Conservation (phyloP, 2,113 vertebrate species). For the Pangasianodon gigas region DNA sequence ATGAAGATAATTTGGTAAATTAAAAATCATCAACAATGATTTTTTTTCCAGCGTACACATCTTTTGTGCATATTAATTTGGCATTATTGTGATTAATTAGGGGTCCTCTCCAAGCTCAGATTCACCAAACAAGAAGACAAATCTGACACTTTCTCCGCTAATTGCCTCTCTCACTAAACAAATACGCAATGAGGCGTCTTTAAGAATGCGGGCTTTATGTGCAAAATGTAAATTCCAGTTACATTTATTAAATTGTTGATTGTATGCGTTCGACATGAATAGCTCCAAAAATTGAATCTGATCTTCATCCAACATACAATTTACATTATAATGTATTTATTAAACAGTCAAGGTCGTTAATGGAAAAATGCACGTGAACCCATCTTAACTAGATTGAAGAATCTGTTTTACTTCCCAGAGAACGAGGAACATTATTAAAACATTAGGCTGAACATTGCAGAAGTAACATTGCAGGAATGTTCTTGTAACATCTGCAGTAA, state of each 20-base stretch:
- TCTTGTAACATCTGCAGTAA: neutral
- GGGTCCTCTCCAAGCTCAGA: slow-evolving; percentile 28
- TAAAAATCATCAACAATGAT: slow-evolving; percentile 56
- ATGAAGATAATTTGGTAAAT: slow-evolving; percentile 59
- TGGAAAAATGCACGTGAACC: neutral
- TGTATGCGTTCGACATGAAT: slow-evolving; percentile 15
- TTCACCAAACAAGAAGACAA: slow-evolving; percentile 45
- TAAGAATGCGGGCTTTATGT: slow-evolving; percentile 31
- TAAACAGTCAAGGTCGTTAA: slow-evolving; percentile 3
- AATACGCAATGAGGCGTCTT: slow-evolving; percentile 31
- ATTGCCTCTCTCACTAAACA: slow-evolving; percentile 73
- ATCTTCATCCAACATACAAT: slow-evolving; percentile 16
- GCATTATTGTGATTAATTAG: slow-evolving; percentile 57
- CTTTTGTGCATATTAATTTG: slow-evolving; percentile 60
- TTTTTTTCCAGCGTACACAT: slow-evolving; percentile 45
- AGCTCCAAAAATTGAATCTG: slow-evolving; percentile 10
- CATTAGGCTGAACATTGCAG: neutral
- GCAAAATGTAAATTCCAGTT: slow-evolving; percentile 33
- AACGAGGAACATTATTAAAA: neutral
- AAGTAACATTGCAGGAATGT: neutral
- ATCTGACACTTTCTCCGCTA: slow-evolving; percentile 65
- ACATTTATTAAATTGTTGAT: slow-evolving; percentile 22
- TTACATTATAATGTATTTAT: slow-evolving; percentile 13
- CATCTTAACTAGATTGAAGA: neutral
- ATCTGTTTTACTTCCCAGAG: neutral